These are phyloP conservation scores for Cheilosia soror DNA, from an alignment of 2,888 invertebrate genomes.

Conservation along the genomic window DNA sequence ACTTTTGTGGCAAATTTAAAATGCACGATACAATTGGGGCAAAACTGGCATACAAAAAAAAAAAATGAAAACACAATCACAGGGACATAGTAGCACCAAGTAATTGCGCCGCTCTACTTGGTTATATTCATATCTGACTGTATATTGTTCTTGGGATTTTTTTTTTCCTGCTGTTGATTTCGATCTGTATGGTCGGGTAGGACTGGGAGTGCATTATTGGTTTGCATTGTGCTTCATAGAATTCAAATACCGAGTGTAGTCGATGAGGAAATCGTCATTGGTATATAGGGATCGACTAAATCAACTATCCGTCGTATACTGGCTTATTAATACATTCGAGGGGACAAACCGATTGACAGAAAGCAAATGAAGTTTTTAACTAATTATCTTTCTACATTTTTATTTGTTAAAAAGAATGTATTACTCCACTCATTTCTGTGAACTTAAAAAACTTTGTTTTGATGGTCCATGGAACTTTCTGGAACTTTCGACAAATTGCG, in stretches of 20 bases:
- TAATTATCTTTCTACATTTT: too few species aligned
- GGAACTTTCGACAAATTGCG: too few species aligned
- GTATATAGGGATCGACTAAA: background rate
- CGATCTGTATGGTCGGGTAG: slow-evolving; percentile 40
- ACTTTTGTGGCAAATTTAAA: slow-evolving; percentile 66
- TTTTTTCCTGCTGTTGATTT: slow-evolving; percentile 37
- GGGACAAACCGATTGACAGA: too few species aligned
- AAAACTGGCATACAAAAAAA: slow-evolving; percentile 54
- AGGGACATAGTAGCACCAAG: slow-evolving; percentile 59
- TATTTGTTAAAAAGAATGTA: too few species aligned
- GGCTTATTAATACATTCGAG: background rate
- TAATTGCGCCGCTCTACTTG: slow-evolving; percentile 32
- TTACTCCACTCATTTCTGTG: too few species aligned
- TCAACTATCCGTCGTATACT: background rate
- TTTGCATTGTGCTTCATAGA: slow-evolving; percentile 27
- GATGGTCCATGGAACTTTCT: too few species aligned
- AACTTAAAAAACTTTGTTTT: too few species aligned
- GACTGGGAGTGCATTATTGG: slow-evolving; percentile 44
- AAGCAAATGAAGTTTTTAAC: too few species aligned
- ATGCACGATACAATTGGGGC: slow-evolving; percentile 74
- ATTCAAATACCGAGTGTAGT: slow-evolving; percentile 5
- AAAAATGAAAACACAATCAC: slow-evolving; percentile 32
- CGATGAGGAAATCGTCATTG: slow-evolving; percentile 14
- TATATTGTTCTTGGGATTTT: slow-evolving; percentile 39
- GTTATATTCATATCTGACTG: slow-evolving; percentile 30